Conservation (phyloP, 1,140 invertebrate genomes). For the Rhagoletis zephyria region DNA sequence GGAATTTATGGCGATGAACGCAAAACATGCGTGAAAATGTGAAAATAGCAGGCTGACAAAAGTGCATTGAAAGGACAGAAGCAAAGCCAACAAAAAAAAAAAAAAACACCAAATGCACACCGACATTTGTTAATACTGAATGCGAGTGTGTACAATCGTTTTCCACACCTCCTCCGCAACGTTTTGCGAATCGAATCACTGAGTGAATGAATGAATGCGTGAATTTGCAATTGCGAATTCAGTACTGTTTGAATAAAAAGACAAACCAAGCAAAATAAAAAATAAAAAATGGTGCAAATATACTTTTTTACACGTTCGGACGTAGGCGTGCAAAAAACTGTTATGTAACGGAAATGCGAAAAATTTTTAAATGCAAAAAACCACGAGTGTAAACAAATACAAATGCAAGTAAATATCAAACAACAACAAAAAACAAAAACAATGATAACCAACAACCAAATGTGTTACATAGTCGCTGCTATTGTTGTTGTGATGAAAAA, state of each 20-base stretch:
- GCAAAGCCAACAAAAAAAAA: not conserved
- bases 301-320: not conserved
- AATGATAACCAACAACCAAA: not conserved
- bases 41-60: slow-evolving; percentile 45
- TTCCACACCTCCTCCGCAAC: not conserved
- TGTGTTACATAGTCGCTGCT: too few species aligned
- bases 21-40: slow-evolving; percentile 50
- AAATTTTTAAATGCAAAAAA: not conserved
- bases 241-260: not conserved
- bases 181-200: not conserved
- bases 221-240: slow-evolving; percentile 37
- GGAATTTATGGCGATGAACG: slow-evolving; percentile 33
- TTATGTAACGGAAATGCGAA: slow-evolving; percentile 24
- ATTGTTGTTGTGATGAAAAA: not conserved
- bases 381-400: not conserved
- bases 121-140: slow-evolving; percentile 11
- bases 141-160: not conserved
- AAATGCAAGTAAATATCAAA: not conserved
- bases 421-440: not conserved
- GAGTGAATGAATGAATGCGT: slow-evolving; percentile 22
- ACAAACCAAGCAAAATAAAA: not conserved
- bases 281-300: not conserved
- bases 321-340: not conserved
- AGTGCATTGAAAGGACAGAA: slow-evolving; percentile 26
- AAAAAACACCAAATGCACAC: not conserved